Conservation (phyloP, 2,888 invertebrate species). For the Diaprepes abbreviatus region DNA sequence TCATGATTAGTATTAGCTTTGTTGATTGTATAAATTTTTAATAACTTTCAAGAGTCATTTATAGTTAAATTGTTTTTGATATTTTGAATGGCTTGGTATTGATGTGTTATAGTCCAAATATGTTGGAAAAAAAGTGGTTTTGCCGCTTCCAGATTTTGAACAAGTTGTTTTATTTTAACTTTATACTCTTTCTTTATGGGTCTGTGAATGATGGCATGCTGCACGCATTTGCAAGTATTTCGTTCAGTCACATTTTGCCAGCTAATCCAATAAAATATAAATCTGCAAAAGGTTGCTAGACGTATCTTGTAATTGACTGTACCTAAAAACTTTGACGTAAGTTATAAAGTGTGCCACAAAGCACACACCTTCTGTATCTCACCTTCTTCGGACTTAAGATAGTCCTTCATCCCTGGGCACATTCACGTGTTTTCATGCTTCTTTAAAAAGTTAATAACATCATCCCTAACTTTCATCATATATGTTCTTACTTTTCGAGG, state of each 20-base stretch:
- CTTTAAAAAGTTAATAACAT: not conserved
- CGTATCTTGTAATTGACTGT: not conserved
- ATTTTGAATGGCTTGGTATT: not conserved
- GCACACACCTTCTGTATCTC: not conserved
- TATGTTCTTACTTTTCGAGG: not conserved
- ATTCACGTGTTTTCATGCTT: not conserved
- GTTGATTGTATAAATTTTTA: not conserved
- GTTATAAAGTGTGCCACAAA: not conserved
- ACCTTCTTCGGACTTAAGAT: not conserved
- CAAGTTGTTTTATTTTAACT: not conserved
- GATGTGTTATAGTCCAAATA: not conserved
- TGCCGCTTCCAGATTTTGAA: not conserved
- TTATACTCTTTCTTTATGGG: not conserved
- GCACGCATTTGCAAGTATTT: not conserved
- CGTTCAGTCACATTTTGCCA: not conserved
- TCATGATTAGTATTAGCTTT: too few relatives aligned
- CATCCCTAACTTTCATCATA: not conserved
- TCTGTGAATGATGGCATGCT: not conserved
- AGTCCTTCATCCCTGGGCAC: not conserved
- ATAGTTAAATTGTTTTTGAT: not conserved
- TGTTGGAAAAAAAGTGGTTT: not conserved
- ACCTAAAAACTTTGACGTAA: not conserved
- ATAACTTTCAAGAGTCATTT: not conserved
- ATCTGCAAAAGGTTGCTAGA: conserved; percentile 1
- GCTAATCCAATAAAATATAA: not conserved